phyloP scores from a whole-genome alignment of 2,888 invertebrate species.

The Agelastica alni region DNA sequence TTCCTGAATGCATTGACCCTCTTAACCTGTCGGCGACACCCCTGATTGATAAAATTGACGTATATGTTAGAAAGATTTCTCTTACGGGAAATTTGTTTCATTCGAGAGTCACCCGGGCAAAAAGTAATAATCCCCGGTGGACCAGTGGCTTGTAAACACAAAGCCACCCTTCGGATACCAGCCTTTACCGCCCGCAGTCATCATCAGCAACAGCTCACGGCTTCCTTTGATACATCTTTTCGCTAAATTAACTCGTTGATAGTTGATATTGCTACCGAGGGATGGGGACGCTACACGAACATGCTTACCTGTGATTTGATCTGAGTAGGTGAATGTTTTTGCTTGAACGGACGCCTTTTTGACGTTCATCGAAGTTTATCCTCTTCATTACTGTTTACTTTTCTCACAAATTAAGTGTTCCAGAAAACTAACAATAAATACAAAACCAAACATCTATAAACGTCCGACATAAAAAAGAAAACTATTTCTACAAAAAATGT shows the following conservation, averaged over 20 bases:
- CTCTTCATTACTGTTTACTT: not conserved
- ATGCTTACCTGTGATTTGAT: slow-evolving; percentile 10
- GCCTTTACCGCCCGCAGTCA: slow-evolving; percentile 25
- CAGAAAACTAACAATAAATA: no score
- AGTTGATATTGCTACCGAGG: slow-evolving; percentile 12
- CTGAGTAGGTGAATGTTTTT: slow-evolving; percentile 9
- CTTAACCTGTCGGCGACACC: no score
- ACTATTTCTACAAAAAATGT: no score
- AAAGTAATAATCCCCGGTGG: slow-evolving; percentile 43
- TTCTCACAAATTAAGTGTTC: not conserved
- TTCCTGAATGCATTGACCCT: no score
- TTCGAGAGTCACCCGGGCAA: slow-evolving; percentile 35
- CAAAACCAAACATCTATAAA: no score
- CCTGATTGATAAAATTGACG: no score
- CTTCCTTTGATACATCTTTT: slow-evolving; percentile 27
- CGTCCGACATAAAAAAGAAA: no score
- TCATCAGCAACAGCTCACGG: slow-evolving; percentile 25
- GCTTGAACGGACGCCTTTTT: slow-evolving; percentile 4
- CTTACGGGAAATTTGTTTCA: slow-evolving; percentile 43
- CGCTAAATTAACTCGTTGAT: slow-evolving; percentile 32
- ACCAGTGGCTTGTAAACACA: slow-evolving; percentile 46
- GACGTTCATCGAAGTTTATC: slow-evolving; percentile 13
- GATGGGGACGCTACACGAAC: slow-evolving; percentile 1
- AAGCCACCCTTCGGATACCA: slow-evolving; percentile 32
- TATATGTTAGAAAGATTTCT: slow-evolving; percentile 38